Base-by-base conservation (phyloP, 2,888 invertebrate genomes). In the Apodemia hepburni region DNA sequence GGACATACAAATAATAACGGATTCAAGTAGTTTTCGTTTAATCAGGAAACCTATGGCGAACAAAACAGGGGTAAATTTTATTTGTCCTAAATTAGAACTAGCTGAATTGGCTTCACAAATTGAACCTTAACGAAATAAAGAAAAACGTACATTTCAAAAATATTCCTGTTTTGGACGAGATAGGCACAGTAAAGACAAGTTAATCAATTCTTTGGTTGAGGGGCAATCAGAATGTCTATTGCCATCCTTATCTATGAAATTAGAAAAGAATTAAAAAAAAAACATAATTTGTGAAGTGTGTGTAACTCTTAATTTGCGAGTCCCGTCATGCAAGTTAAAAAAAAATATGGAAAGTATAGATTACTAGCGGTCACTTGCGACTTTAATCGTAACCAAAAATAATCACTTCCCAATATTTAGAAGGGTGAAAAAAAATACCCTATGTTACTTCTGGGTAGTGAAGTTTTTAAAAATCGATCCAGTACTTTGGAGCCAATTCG, bases 251-350 rank as follows among this genome's bases (percentile, higher is more conserved):
- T 63, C 63, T 70, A 1, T 6, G 1, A 57, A 29, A 70, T 72
- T 18, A 54, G 70, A 3, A 12, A 64, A 17, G 67, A 72, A 27
- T 58, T 58, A 69, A 33, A 18, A 67, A 15, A 60, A 66, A 12
- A 59, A 62, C 1, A 70, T 71, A 3, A 70, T 71, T 15, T 63
- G 61, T 18, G 68, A 69, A 59, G 70, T n/a, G n/a, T n/a, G n/a
- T n/a, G 68, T 59, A 59, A 67, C 8, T 70, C 70, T 6, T 29
- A 66, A 3, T 72, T 63, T 61, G 70, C 72, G 1, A 71, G 68
- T 38, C 73, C 71, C 1, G 63, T 70, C 4, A 9, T 73, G 0
- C 58, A 72, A 17, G 68, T 71, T 12, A 68, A 70, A 59, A 72
- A 72, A 29, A 65, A 66, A 33, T 67, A 69, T 59, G 69, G 69